Evolutionary conservation across 2,797 vertebrate species (phyloP).

Genomic region (Gallinago solitaria): DNA sequence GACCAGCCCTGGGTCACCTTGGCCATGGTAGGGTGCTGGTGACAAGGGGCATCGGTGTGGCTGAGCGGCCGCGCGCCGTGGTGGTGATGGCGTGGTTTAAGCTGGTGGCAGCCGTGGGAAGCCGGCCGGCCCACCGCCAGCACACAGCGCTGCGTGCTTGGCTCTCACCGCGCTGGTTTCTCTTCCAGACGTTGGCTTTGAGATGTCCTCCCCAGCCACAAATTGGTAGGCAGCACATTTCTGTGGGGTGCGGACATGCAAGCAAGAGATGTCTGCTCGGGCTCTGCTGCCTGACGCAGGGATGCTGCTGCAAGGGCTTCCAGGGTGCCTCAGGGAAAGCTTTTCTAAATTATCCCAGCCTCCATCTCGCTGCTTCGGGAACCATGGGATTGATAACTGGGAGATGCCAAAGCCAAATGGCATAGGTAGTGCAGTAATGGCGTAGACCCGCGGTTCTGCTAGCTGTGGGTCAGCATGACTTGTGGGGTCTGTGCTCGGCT

Average conservation of each 20-base stretch:
- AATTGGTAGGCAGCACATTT: background rate
- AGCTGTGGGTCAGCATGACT: accelerated
- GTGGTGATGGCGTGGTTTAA: accelerated
- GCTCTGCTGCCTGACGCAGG: background rate
- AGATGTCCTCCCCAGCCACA: slow-evolving; percentile 4
- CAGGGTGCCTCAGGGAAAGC: background rate
- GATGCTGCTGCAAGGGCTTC: background rate
- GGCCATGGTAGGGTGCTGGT: background rate
- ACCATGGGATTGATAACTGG: background rate
- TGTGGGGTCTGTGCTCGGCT: background rate
- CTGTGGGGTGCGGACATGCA: background rate
- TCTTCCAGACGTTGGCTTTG: background rate
- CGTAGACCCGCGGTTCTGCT: background rate
- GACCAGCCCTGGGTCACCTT: background rate
- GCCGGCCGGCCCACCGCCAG: background rate
- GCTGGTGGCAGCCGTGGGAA: background rate
- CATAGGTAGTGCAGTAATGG: background rate
- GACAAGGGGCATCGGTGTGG: background rate
- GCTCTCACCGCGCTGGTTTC: background rate
- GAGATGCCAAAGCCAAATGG: background rate
- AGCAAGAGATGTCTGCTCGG: background rate
- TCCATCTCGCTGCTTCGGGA: background rate
- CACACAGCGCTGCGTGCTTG: background rate
- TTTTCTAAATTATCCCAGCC: background rate
- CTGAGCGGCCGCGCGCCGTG: accelerated